phyloP scores from a whole-genome alignment of 2,888 invertebrate species.

The Scaeva pyrastri region DNA sequence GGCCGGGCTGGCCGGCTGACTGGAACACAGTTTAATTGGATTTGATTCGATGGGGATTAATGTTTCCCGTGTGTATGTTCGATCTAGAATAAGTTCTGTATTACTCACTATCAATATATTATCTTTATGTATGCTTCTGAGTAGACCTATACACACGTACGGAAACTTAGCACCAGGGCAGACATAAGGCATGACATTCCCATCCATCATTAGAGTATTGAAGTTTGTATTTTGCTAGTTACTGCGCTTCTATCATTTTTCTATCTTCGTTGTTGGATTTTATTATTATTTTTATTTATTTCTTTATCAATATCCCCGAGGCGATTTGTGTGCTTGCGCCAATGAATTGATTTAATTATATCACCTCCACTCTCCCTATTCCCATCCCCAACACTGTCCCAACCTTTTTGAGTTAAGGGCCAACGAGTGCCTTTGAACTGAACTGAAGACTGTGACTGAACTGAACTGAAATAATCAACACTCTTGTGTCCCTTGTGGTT shows the following conservation, averaged over 20 bases:
- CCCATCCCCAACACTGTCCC: neutral
- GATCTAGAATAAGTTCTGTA: slow-evolving; percentile 37
- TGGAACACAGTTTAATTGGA: slow-evolving; percentile 59
- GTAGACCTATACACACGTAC: neutral
- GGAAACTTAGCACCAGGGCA: neutral
- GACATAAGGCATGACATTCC: slow-evolving; percentile 38
- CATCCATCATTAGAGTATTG: slow-evolving; percentile 56
- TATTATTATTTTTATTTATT: slow-evolving; percentile 20
- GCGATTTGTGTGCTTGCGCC: slow-evolving; percentile 59
- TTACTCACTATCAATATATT: neutral
- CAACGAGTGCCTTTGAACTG: slow-evolving; percentile 42
- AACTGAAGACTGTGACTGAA: slow-evolving; percentile 38
- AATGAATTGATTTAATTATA: slow-evolving; percentile 74
- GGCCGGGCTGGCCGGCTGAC: neutral
- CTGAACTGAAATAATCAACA: slow-evolving; percentile 70
- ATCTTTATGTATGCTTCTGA: too few species aligned
- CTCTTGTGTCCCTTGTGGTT: slow-evolving; percentile 43
- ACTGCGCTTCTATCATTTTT: neutral
- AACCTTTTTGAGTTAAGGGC: neutral
- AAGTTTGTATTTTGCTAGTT: neutral
- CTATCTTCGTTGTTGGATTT: slow-evolving; percentile 21
- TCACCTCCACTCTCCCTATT: too few species aligned
- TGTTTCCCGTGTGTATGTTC: slow-evolving; percentile 44
- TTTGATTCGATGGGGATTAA: slow-evolving; percentile 63
- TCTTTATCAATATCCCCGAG: slow-evolving; percentile 53